These are phyloP conservation scores for Pseudotriccus pelzelni DNA, from an alignment of 2,797 vertebrate species.

Conservation along the genomic window DNA sequence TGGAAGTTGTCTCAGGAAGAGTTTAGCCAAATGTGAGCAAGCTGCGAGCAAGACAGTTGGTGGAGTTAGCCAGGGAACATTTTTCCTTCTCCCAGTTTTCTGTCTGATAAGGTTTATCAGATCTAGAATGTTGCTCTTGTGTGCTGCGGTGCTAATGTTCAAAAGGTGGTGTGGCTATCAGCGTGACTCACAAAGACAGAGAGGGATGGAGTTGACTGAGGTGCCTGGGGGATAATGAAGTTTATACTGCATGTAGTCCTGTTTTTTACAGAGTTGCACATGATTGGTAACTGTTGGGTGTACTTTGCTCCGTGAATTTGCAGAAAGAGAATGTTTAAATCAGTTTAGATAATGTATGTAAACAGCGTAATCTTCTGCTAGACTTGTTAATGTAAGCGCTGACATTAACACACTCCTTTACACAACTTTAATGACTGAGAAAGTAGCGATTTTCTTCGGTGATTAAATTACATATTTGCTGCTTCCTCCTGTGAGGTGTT, in stretches of 20 bases:
- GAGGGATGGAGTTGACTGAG: neutral
- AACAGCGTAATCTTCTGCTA: conserved; percentile 59
- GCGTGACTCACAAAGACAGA: neutral
- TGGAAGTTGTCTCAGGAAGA: neutral
- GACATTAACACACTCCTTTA: conserved; percentile 55
- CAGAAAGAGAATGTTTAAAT: conserved; percentile 49
- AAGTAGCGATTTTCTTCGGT: conserved; percentile 49
- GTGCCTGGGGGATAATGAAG: neutral
- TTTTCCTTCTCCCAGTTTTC: conserved; percentile 8
- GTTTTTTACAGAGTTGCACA: neutral
- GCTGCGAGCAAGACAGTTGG: neutral
- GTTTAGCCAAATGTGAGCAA: neutral
- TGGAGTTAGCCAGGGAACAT: neutral
- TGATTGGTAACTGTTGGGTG: neutral
- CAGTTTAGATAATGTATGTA: conserved; percentile 58
- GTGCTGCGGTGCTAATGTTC: neutral
- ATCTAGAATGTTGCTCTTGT: neutral
- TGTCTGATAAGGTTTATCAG: neutral
- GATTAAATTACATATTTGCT: conserved; percentile 38
- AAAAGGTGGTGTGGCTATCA: neutral
- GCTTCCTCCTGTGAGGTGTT: neutral
- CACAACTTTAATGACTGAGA: conserved; percentile 53
- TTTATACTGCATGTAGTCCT: neutral
- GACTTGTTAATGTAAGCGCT: conserved; percentile 63
- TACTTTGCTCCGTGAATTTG: conserved; percentile 40